phyloP scores from a whole-genome alignment of 2,888 invertebrate genomes.

The Drepana falcataria region DNA sequence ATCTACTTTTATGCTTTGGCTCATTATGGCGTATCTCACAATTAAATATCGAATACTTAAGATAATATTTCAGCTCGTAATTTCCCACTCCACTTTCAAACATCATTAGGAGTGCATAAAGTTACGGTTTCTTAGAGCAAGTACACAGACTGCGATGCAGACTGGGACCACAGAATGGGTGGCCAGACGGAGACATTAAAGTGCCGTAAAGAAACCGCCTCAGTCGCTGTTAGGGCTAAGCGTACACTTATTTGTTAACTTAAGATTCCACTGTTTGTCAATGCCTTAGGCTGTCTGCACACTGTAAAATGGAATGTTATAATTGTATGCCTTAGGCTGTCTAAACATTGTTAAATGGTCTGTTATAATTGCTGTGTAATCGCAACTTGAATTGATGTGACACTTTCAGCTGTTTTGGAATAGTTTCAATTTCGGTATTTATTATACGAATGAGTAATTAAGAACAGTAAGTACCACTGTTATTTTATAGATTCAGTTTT shows the following conservation, averaged over 20 bases:
- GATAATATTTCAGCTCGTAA: not conserved
- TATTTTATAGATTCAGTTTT: too few relatives aligned
- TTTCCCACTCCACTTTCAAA: not conserved
- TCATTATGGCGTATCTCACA: too few relatives aligned
- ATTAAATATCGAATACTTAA: not conserved
- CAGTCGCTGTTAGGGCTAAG: slow-evolving; percentile 27
- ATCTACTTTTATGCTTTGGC: too few relatives aligned
- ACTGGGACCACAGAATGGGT: slow-evolving; percentile 23
- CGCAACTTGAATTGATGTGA: too few relatives aligned
- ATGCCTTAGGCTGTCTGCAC: slow-evolving; percentile 8
- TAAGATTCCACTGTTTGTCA: slow-evolving; percentile 20
- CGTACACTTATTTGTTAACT: slow-evolving; percentile 38
- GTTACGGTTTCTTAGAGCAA: not conserved
- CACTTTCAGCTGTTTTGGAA: too few relatives aligned
- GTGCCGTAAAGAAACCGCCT: slow-evolving; percentile 59
- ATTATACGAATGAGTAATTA: too few relatives aligned
- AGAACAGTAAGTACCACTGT: too few relatives aligned
- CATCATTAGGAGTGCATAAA: not conserved
- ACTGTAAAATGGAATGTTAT: slow-evolving; percentile 24
- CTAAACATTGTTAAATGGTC: too few relatives aligned
- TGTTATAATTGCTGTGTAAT: too few relatives aligned
- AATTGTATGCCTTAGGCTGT: not conserved
- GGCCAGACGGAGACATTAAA: slow-evolving; percentile 49
- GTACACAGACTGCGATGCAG: slow-evolving; percentile 3
- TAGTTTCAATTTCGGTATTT: too few relatives aligned